A percentile compares a stretch with the other conserved stretches of the same genome.
Conservation (phyloP, 2,888 invertebrate species). For the Cosmia trapezina region DNA sequence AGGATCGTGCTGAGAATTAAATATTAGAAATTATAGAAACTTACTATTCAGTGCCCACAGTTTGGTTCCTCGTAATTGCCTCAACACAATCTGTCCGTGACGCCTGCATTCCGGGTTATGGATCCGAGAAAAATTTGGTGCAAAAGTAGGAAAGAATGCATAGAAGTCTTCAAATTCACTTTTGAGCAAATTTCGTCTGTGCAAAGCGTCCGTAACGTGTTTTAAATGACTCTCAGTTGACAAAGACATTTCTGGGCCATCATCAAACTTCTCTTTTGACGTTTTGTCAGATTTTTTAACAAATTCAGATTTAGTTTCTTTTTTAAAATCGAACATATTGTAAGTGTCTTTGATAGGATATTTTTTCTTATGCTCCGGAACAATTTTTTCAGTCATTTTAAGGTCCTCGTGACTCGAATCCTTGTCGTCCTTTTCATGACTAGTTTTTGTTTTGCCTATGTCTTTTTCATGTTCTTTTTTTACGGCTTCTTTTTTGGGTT, state of each 20-base stretch:
- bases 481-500: conserved; percentile 56
- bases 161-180: conserved; percentile 91
- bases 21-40: conserved; percentile 71
- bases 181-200: conserved; percentile 84
- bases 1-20: conserved; percentile 35
- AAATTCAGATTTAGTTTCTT: conserved; percentile 62
- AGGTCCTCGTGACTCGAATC: conserved; percentile 33
- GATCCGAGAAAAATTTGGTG: conserved; percentile 92
- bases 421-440: conserved; percentile 53
- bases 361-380: conserved; percentile 60
- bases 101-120: conserved; percentile 92
- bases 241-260: conserved; percentile 69
- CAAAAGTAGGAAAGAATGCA: conserved; percentile 92
- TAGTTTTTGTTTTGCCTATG: conserved; percentile 44
- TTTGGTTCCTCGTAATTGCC: conserved; percentile 92
- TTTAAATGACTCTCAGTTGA: conserved; percentile 77
- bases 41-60: conserved; percentile 94
- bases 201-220: conserved; percentile 82
- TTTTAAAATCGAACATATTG: conserved; percentile 60
- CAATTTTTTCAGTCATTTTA: conserved; percentile 50
- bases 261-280: conserved; percentile 64
- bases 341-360: conserved; percentile 59
- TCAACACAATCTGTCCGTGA: conserved; percentile 92
- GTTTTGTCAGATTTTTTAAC: conserved; percentile 62
- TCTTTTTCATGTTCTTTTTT: conserved; percentile 56